These are phyloP conservation scores for Bos javanicus DNA, from an alignment of 2,113 vertebrate genomes.

Conservation along the genomic window DNA sequence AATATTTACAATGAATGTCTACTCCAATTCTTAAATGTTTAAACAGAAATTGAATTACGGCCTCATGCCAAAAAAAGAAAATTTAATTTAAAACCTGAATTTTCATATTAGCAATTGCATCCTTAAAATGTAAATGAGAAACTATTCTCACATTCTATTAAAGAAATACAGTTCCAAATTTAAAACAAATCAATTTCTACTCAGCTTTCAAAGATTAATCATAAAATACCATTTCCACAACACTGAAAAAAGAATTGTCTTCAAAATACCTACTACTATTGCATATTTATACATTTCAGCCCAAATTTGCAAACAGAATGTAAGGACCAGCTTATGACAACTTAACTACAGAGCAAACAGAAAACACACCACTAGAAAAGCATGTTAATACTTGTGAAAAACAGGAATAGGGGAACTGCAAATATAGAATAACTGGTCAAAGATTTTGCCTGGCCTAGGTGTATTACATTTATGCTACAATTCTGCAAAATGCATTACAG, in stretches of 20 bases:
- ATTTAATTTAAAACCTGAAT: not conserved
- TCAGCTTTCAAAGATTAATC: not conserved
- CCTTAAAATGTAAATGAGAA: conserved; percentile 11
- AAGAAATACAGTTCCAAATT: not conserved
- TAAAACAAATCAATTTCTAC: conserved; percentile 9
- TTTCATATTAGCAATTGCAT: not conserved
- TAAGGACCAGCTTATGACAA: not conserved
- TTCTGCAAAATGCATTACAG: not conserved
- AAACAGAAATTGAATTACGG: not conserved
- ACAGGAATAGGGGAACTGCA: not conserved
- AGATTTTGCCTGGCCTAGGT: not conserved
- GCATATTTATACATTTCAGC: not conserved
- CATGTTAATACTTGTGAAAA: not conserved
- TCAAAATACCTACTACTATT: not conserved
- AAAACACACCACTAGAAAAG: conserved; percentile 11
- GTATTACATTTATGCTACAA: not conserved
- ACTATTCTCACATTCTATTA: conserved; percentile 6
- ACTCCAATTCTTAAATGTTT: not conserved
- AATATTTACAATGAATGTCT: not conserved
- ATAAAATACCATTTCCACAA: not conserved
- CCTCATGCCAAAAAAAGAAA: not conserved
- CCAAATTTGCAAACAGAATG: not conserved
- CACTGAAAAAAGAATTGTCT: not conserved
- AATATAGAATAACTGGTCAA: not conserved
- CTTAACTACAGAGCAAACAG: not conserved